These are phyloP conservation scores for Drosophila phalerata DNA, from an alignment of 2,888 invertebrate species.

Conservation along the genomic window DNA sequence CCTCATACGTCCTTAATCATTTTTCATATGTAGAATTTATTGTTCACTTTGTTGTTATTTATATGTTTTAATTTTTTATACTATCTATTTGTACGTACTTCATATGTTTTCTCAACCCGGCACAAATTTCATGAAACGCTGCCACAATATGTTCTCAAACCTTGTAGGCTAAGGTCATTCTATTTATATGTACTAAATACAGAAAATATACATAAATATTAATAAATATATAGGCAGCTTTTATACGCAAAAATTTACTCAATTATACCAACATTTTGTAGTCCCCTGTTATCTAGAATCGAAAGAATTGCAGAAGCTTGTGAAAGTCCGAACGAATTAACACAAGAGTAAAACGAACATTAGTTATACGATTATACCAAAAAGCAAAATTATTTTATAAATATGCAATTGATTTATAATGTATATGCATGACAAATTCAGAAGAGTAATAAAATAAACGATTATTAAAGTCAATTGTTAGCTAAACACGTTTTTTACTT, in stretches of 20 bases:
- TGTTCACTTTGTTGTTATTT: conserved; percentile 34
- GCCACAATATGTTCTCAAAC: conserved; percentile 58
- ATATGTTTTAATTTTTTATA: conserved; percentile 22
- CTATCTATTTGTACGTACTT: conserved; percentile 6
- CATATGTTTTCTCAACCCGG: conserved; percentile 8
- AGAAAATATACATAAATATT: conserved; percentile 15
- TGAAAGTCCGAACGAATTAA: conserved; percentile 9
- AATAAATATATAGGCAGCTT: conserved; percentile 45
- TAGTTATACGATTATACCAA: conserved; percentile 64
- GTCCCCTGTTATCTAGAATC: conserved; percentile 43
- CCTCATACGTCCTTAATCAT: conserved; percentile 34
- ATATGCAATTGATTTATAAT: conserved; percentile 23
- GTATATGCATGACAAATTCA: conserved; percentile 16
- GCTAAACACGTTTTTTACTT: neutral
- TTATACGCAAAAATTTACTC: conserved; percentile 41
- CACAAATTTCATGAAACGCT: conserved; percentile 24
- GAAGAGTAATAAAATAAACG: conserved; percentile 28
- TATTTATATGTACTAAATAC: conserved; percentile 36
- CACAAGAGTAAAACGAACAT: conserved; percentile 35
- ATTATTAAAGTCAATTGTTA: conserved; percentile 3
- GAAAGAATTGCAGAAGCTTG: conserved; percentile 10
- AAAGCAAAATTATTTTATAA: conserved; percentile 48
- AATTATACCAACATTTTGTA: conserved; percentile 39
- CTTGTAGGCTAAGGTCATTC: conserved; percentile 51
- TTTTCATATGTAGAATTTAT: conserved; percentile 36